Conservation (phyloP, 2,113 vertebrate genomes). For the Charadrius vociferus region DNA sequence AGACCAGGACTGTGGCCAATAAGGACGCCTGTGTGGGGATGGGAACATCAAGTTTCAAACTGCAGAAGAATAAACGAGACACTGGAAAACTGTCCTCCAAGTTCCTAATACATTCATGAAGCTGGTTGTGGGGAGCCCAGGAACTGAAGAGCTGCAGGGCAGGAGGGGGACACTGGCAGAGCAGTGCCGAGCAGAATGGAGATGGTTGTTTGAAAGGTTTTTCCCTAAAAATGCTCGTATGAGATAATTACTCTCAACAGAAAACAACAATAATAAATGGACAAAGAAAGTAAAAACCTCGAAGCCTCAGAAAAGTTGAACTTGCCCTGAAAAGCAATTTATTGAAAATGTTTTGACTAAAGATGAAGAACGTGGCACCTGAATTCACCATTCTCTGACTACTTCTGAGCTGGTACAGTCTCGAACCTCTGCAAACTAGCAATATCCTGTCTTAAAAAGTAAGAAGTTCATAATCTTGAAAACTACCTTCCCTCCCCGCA, state of each 20-base stretch:
- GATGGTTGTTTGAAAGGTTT: background rate
- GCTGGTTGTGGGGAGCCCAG: background rate
- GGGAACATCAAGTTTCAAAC: background rate
- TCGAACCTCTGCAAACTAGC: background rate
- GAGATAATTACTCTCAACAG: background rate
- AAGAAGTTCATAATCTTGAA: conserved; percentile 9
- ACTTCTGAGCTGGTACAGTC: background rate
- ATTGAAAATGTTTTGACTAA: background rate
- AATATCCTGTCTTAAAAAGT: background rate
- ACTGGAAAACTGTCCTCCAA: background rate
- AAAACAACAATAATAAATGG: background rate
- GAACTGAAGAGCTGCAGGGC: background rate
- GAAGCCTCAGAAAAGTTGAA: background rate
- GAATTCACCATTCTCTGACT: background rate
- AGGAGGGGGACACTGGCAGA: background rate
- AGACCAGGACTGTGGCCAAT: background rate
- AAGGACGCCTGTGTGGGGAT: background rate
- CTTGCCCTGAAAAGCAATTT: background rate
- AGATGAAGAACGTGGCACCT: background rate
- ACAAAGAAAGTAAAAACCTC: background rate
- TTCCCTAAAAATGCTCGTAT: background rate
- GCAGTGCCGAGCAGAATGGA: background rate
- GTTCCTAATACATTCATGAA: background rate
- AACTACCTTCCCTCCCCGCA: background rate
- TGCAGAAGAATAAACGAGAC: background rate